Conservation (phyloP, 1,140 invertebrate genomes). For the Chrysopa pallens region DNA sequence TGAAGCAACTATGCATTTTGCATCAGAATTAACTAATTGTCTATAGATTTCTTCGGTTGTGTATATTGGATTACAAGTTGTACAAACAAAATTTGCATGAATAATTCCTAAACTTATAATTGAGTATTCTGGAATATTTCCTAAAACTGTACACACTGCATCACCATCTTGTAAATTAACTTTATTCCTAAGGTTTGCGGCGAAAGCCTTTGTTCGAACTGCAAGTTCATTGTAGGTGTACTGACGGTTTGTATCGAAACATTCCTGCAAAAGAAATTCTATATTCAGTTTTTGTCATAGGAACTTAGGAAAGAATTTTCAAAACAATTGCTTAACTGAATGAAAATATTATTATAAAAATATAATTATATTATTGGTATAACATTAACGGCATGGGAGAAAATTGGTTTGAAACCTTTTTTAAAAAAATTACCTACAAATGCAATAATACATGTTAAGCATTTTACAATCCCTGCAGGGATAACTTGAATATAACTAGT, state of each 20-base stretch:
- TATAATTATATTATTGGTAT: no score
- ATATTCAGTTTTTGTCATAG: no score
- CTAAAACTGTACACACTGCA: constrained; percentile 44
- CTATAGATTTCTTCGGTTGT: constrained; percentile 52
- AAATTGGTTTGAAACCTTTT: no score
- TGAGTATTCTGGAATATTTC: constrained; percentile 57
- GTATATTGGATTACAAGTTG: constrained; percentile 63
- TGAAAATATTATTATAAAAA: no score
- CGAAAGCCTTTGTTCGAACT: constrained; percentile 40
- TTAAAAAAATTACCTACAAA: no score
- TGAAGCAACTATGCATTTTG: constrained; percentile 44
- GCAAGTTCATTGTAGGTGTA: constrained; percentile 49
- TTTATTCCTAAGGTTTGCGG: constrained; percentile 38
- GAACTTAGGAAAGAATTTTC: no score
- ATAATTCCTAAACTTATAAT: constrained; percentile 43
- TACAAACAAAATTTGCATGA: constrained; percentile 47
- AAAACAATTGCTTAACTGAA: no score
- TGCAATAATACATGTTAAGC: no score
- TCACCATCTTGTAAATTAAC: constrained; percentile 50
- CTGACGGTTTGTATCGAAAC: constrained; percentile 41
- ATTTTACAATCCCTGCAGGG: no score
- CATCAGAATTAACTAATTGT: constrained; percentile 39
- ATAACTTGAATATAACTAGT: no score
- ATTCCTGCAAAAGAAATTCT: constrained; percentile 32
- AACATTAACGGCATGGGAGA: no score